Conservation (phyloP, 1,140 invertebrate species). For the Thaumatotibia leucotreta region DNA sequence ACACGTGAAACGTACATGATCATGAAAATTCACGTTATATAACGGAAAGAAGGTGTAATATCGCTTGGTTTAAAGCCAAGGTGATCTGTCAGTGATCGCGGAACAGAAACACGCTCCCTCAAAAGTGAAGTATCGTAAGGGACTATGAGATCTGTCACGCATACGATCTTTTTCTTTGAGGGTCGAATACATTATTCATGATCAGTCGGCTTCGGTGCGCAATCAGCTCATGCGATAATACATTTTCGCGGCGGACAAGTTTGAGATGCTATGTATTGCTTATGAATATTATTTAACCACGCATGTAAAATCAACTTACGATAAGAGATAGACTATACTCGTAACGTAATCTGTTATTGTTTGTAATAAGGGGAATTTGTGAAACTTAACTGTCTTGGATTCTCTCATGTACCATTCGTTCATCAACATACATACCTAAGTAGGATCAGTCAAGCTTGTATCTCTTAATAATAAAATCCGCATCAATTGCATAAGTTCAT, state of each 20-base stretch:
- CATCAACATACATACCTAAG: no score
- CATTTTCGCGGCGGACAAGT: conserved; percentile 1
- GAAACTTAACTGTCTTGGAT: no score
- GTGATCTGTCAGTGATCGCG: not conserved
- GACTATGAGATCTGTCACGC: not conserved
- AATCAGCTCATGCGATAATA: conserved; percentile 12
- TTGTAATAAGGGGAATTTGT: no score
- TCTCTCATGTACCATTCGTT: no score
- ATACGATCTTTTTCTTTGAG: not conserved
- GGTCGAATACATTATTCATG: conserved; percentile 9
- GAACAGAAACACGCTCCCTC: not conserved
- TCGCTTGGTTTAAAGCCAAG: not conserved
- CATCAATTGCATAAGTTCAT: no score
- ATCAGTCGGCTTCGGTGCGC: not conserved
- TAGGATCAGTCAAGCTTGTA: no score
- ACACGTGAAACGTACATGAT: not conserved
- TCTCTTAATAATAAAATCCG: no score
- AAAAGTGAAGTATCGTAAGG: not conserved
- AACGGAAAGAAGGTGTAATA: not conserved
- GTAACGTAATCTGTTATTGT: no score
- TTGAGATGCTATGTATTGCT: not conserved
- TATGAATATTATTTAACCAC: not conserved
- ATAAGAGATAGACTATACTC: no score
- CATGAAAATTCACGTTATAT: not conserved
- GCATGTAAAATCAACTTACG: not conserved